Base-by-base conservation (phyloP, 2,113 vertebrate genomes). In the Salvelinus alpinus region DNA sequence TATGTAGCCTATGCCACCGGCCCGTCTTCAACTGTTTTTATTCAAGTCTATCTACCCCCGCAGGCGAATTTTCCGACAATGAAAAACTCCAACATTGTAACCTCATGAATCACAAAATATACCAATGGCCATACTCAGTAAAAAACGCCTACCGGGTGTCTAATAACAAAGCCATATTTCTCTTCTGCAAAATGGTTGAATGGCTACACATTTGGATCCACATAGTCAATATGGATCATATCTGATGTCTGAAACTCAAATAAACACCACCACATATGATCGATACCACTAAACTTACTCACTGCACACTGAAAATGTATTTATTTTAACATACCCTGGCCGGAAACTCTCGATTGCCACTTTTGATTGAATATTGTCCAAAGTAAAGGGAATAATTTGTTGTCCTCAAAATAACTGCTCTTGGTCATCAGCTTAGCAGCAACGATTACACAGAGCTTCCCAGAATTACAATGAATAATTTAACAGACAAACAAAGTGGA, bases 401-500 rank as follows among this genome's bases (percentile, higher is more conserved):
- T 54, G 51, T 54, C 51, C 16, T 54, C 51, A 54, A 54, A 54
- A 54, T 54, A 54, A 54, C 59, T 62, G 20, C 59, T 62, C 59
- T 22, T 62, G 59, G 27, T 34, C 13, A 5, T 24, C 20, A 47
- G 48, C 51, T 74, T 9, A 27, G 34, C 44, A 73, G 4, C 68
- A 48, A 60, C 22, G 38, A 78, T 73, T 34, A 72, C 18, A 51
- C 62, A 25, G 77, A 57, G 60, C 66, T 29, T 57, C 29, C 0
- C 3, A 76, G 31, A 71, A 80, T 54, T 29, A 85, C 60, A 51
- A 57, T 77, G 34, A 72, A 82, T 81, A 82, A 84, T 84, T 54
- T 78, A 82, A 84, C 77, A 80, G 69, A 70, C 73, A 80, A 83
- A 82, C 75, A 80, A 75, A 84, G 84, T 85, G 82, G 86, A 82